phyloP scores from a whole-genome alignment of 2,113 vertebrate species.

The Pica pica region DNA sequence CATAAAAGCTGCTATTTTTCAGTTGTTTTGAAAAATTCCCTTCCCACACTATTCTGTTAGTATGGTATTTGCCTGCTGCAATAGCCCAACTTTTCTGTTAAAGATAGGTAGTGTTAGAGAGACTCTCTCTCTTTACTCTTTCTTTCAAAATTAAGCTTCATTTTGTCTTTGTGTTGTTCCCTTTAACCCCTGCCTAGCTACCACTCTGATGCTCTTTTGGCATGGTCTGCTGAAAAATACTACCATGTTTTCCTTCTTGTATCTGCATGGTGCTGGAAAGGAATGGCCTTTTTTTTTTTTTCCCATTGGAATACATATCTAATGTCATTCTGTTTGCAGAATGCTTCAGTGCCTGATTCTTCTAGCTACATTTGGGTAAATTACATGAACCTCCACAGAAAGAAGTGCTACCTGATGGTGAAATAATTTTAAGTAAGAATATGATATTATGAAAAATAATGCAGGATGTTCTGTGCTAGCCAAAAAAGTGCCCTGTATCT shows the following conservation, averaged over 20 bases:
- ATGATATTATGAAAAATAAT: constrained; percentile 12
- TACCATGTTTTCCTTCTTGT: not conserved
- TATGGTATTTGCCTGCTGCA: not conserved
- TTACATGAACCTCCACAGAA: not conserved
- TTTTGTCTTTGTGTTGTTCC: not conserved
- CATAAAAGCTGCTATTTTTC: not conserved
- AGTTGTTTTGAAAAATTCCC: not conserved
- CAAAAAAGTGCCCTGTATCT: not conserved
- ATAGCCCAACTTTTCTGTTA: not conserved
- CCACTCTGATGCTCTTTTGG: not conserved
- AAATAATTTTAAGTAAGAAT: not conserved
- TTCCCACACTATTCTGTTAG: not conserved
- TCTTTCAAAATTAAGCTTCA: not conserved
- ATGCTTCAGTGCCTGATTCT: not conserved
- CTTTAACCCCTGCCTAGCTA: not conserved
- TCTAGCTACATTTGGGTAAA: not conserved
- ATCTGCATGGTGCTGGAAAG: not conserved
- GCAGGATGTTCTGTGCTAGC: not conserved
- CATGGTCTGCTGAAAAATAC: not conserved
- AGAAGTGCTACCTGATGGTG: not conserved
- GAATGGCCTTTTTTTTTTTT: not conserved
- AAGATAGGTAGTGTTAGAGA: not conserved
- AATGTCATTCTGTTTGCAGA: not conserved
- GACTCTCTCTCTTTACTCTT: not conserved
- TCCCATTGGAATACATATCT: not conserved